Conservation (phyloP, 2,113 vertebrate species). For the Neomonachus schauinslandi region DNA sequence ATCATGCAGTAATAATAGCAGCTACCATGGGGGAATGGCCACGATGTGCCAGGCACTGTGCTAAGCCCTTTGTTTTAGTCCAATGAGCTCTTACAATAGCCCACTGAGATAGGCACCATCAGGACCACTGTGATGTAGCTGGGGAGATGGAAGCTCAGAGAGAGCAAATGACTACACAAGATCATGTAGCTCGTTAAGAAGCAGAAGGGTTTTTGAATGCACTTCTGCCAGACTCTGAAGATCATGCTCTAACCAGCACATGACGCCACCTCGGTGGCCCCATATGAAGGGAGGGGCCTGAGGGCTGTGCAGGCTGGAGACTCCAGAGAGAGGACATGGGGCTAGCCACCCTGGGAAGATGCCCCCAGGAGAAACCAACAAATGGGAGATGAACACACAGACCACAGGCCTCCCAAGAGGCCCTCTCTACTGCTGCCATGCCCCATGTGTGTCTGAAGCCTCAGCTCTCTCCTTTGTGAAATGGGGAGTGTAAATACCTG, state of each 20-base stretch:
- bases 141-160: not conserved
- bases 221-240: not conserved
- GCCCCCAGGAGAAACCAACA: not conserved
- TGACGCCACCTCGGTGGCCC: rapidly evolving
- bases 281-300: not conserved
- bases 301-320: not conserved
- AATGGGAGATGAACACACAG: not conserved
- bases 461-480: not conserved
- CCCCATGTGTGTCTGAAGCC: not conserved
- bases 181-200: not conserved
- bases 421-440: not conserved
- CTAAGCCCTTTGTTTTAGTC: not conserved
- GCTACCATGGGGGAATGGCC: not conserved
- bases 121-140: not conserved
- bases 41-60: not conserved
- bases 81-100: not conserved
- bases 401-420: not conserved
- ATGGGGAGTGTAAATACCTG: not conserved
- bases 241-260: not conserved
- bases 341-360: not conserved
- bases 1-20: not conserved
- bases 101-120: not conserved
- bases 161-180: not conserved
- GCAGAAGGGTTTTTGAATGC: not conserved
- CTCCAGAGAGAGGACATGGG: not conserved